phyloP scores from a whole-genome alignment of 2,888 invertebrate genomes.

The Drosophila robusta region DNA sequence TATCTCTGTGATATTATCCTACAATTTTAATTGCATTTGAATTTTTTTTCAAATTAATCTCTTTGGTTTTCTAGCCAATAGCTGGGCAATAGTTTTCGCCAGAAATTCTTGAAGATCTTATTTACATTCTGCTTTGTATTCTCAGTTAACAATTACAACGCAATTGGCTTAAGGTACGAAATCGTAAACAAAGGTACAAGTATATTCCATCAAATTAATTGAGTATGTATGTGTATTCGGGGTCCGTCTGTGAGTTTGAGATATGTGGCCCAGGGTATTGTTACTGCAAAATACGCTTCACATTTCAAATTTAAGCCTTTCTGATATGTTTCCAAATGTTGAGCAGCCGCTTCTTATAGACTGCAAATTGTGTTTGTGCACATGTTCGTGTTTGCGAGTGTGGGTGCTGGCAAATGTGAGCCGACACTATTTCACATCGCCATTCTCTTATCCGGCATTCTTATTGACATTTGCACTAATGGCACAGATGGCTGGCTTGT shows the following conservation, averaged over 20 bases:
- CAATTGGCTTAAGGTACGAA: slow-evolving; percentile 40
- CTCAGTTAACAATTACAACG: slow-evolving; percentile 24
- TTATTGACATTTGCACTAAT: slow-evolving; percentile 61
- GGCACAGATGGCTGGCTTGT: slow-evolving; percentile 34
- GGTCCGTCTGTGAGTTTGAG: slow-evolving; percentile 12
- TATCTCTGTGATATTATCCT: slow-evolving; percentile 15
- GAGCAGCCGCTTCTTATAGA: background rate
- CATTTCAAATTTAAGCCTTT: slow-evolving; percentile 41
- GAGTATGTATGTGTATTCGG: slow-evolving; percentile 8
- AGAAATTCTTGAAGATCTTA: slow-evolving; percentile 16
- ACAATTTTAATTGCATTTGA: slow-evolving; percentile 10
- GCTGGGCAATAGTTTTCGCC: slow-evolving; percentile 5
- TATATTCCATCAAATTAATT: slow-evolving; percentile 17
- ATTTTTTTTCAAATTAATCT: slow-evolving; percentile 9
- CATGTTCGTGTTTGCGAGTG: background rate
- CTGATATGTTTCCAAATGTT: slow-evolving; percentile 58
- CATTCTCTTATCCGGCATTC: slow-evolving; percentile 39
- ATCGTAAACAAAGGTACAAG: slow-evolving; percentile 42
- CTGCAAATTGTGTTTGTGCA: background rate
- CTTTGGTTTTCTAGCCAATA: slow-evolving; percentile 44
- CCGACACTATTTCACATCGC: slow-evolving; percentile 25
- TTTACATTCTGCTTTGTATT: slow-evolving; percentile 36
- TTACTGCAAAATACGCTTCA: slow-evolving; percentile 16
- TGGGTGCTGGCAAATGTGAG: slow-evolving; percentile 20
- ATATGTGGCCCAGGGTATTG: slow-evolving; percentile 25